Conservation (phyloP, 2,797 vertebrate genomes). For the Crocidura indochinensis region DNA sequence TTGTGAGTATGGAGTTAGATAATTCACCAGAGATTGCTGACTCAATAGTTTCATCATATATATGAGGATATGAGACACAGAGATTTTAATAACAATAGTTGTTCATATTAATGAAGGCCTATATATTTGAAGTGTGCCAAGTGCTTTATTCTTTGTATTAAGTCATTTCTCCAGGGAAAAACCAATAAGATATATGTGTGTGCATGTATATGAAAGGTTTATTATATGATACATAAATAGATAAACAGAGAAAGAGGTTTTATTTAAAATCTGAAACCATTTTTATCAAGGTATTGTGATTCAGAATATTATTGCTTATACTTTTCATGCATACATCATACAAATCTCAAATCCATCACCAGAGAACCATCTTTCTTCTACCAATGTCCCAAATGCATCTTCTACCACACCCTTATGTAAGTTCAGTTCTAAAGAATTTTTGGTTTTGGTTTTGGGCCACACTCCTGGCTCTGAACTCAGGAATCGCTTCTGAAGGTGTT, state of each 20-base stretch:
- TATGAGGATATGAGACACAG: background rate
- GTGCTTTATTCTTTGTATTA: slow-evolving; percentile 22
- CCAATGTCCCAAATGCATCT: too few species aligned
- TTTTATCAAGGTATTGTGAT: too few species aligned
- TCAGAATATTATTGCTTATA: too few species aligned
- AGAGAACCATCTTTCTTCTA: too few species aligned
- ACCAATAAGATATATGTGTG: background rate
- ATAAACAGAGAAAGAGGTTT: background rate
- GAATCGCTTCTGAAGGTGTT: too few species aligned
- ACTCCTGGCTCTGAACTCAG: too few species aligned
- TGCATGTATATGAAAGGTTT: background rate
- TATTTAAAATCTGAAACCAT: too few species aligned
- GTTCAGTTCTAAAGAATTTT: too few species aligned
- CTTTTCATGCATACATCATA: too few species aligned
- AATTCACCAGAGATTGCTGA: slow-evolving; percentile 25
- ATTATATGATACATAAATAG: background rate
- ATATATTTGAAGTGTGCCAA: background rate
- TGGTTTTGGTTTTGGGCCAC: too few species aligned
- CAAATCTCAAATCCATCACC: too few species aligned
- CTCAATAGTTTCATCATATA: background rate
- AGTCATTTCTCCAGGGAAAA: slow-evolving; percentile 48
- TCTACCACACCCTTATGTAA: too few species aligned
- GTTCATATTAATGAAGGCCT: slow-evolving; percentile 26
- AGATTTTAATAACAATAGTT: slow-evolving; percentile 35
- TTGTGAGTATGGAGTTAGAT: slow-evolving; percentile 41